A percentile compares a stretch with the other conserved stretches of the same genome.
Evolutionary conservation across 2,797 vertebrate species (phyloP).

Genomic region (Brachyalestes nurse): DNA sequence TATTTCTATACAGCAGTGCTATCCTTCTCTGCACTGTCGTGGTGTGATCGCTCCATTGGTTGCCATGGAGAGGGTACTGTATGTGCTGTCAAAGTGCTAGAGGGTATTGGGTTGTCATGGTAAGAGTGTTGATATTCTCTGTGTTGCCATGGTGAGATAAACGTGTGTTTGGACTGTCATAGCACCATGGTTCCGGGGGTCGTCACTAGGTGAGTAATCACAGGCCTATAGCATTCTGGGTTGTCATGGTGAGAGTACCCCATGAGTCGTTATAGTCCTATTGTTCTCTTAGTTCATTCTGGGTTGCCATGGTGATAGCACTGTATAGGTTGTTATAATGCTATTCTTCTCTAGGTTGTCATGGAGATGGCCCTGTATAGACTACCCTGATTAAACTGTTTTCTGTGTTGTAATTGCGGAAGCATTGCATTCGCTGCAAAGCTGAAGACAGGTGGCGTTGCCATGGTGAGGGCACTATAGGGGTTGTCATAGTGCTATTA

Average conservation of each 20-base stretch:
- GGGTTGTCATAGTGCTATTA: background rate
- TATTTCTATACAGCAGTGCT: background rate
- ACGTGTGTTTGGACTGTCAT: background rate
- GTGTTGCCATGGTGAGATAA: background rate
- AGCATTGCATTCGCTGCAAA: background rate
- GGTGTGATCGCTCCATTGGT: background rate
- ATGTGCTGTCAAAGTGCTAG: background rate
- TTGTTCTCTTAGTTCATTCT: no score
- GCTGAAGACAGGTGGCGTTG: background rate
- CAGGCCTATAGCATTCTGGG: no score
- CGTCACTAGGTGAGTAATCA: no score
- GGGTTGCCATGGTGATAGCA: background rate
- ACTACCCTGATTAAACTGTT: background rate
- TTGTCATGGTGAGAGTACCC: background rate
- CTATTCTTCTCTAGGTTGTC: background rate
- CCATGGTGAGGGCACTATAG: background rate
- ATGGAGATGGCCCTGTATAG: background rate
- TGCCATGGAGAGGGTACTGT: background rate
- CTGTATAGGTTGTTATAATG: background rate
- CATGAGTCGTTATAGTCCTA: background rate
- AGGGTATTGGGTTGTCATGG: background rate
- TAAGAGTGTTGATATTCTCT: background rate
- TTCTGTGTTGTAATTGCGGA: slow-evolving; percentile 1
- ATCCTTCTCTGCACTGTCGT: slow-evolving; percentile 10
- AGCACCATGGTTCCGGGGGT: background rate